Percentiles rank a stretch among this genome's conserved stretches.
These are phyloP conservation scores for Eupithecia tripunctaria DNA, from an alignment of 2,888 invertebrate species.

Conservation along the genomic window DNA sequence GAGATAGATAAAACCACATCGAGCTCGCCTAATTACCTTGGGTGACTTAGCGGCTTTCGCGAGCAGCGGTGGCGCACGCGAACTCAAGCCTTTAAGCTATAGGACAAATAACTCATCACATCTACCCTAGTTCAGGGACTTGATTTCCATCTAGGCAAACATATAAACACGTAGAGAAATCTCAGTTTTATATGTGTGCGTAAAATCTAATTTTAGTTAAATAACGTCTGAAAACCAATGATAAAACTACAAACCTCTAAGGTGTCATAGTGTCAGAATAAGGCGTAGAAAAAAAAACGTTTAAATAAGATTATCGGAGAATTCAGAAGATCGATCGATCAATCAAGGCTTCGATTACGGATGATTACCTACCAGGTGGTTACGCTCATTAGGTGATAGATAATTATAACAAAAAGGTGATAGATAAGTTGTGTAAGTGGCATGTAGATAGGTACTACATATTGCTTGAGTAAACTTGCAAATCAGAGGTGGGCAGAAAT, in stretches of 20 bases:
- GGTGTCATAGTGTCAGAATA: not conserved
- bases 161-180: not conserved
- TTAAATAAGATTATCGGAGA: not conserved
- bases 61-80: constrained; percentile 40
- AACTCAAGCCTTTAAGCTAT: not conserved
- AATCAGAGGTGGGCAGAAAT: constrained; percentile 66
- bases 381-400: constrained; percentile 28
- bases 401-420: constrained; percentile 40
- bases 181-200: not conserved
- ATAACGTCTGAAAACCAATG: not conserved
- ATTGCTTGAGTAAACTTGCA: constrained; percentile 52
- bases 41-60: constrained; percentile 63
- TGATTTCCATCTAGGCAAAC: not conserved
- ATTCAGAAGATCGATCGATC: constrained; percentile 13
- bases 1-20: constrained; percentile 48
- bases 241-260: not conserved
- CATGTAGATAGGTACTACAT: constrained; percentile 18
- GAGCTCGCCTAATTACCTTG: constrained; percentile 56
- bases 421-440: constrained; percentile 29
- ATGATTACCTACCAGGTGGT: constrained; percentile 36
- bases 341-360: constrained; percentile 23
- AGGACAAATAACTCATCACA: not conserved
- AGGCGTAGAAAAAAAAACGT: not conserved
- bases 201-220: not conserved
- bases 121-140: not conserved